Base-by-base conservation (phyloP, 2,113 vertebrate genomes). In the Neolamprologus modestus region DNA sequence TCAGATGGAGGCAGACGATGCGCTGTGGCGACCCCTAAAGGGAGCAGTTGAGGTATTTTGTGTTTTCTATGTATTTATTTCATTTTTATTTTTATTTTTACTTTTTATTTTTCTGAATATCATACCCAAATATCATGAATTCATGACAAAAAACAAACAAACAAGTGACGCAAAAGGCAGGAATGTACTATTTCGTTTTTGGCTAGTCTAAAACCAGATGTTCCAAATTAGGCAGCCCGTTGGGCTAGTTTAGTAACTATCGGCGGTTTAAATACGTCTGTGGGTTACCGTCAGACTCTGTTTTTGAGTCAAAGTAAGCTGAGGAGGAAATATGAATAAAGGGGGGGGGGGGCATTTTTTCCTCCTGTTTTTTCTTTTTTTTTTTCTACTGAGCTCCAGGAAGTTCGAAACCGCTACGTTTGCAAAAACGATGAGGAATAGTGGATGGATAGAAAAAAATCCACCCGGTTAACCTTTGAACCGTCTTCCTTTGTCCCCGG, bases 381-480 rank as follows among this genome's bases (percentile, higher is more conserved):
- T 68, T 50, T 31, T 78, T 8, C 71, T 19, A 45, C 24, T 31
- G 37, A 78, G 40, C 73, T 92, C 37, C 92, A 95, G 96, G 96
- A 97, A 97, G 95, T 96, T 35, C 3, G 57, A 95, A 96, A 95
- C 91, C 87, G 92, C 95, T 94, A 92, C 94, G 96, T 95, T 89
- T 92, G 95, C 96, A 95, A 61, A 78, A 81, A 73, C 52, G 79
- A 71, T 79, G 91, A 87, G 82, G 87, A 84, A 47, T 71, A 91
- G 90, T 91, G 84, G 88, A 93, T 83, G 94, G 87, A 89, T 17
- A 71, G 73, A 73, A 73, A 76, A 66, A 81, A 84, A 53, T 42
- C 24, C 10, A 16, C 90, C 83, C 91, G 68, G 88, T 91, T 91
- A 96, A 97, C 95, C 97, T 97, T 96, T 96, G 97, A 95, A 94